phyloP scores from a whole-genome alignment of 2,888 invertebrate species.

The Himalopsyche kuldschensis region DNA sequence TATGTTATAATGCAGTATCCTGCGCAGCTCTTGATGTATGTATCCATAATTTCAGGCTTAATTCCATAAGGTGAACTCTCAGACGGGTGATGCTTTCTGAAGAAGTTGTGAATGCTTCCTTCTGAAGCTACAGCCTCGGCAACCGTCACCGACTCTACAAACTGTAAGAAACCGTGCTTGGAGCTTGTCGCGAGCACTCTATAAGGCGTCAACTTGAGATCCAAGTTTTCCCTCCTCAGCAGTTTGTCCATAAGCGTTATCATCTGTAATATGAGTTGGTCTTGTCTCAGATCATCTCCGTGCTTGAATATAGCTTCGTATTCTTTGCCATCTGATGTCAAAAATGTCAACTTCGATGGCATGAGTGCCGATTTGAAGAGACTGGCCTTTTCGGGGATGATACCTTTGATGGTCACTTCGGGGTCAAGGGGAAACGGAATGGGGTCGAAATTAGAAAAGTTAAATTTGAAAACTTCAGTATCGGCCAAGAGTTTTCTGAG shows the following conservation, averaged over 20 bases:
- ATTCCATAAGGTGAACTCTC: conserved; percentile 90
- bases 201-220: conserved; percentile 95
- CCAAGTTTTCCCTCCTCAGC: conserved; percentile 90
- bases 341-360: conserved; percentile 89
- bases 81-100: conserved; percentile 85
- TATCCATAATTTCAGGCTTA: conserved; percentile 93
- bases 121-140: conserved; percentile 88
- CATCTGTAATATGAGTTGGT: conserved; percentile 96
- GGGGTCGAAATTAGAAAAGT: conserved; percentile 88
- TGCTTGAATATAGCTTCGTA: conserved; percentile 97
- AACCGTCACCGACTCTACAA: conserved; percentile 88
- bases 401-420: conserved; percentile 82
- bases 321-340: conserved; percentile 77
- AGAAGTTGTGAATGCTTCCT: conserved; percentile 90
- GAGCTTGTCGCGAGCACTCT: conserved; percentile 93
- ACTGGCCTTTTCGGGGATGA: conserved; percentile 85
- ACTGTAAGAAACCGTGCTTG: conserved; percentile 95
- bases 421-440: conserved; percentile 96
- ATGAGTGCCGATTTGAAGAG: conserved; percentile 96
- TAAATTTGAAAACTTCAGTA: conserved; percentile 78
- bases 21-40: conserved; percentile 93
- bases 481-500: conserved; percentile 83
- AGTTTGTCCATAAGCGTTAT: conserved; percentile 98
- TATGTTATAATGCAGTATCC: conserved; percentile 99
- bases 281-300: conserved; percentile 96